These are phyloP conservation scores for Ptyas mucosa DNA, from an alignment of 2,113 vertebrate species.

Conservation along the genomic window DNA sequence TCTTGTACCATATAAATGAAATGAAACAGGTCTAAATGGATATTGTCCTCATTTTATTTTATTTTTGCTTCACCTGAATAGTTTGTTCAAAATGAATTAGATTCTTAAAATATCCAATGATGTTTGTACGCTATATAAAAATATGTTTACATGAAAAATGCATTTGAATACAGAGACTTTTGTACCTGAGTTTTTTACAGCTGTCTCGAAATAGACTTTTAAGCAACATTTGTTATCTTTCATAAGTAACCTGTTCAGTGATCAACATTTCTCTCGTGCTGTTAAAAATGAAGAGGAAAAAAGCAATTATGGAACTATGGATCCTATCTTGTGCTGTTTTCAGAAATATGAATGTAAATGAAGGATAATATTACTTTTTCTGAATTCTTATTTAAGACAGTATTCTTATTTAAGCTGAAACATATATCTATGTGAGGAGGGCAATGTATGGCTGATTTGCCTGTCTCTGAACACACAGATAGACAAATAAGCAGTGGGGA, in stretches of 20 bases:
- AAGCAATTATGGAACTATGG: constrained; percentile 15
- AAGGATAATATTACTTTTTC: background rate
- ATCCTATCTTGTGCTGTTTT: constrained; percentile 40
- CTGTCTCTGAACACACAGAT: background rate
- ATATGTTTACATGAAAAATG: constrained; percentile 63
- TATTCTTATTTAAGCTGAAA: constrained; percentile 22
- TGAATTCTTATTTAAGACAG: background rate
- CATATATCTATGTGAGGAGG: background rate
- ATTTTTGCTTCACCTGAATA: constrained; percentile 24
- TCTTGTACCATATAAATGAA: constrained; percentile 41
- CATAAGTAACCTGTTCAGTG: constrained; percentile 56
- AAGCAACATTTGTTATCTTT: constrained; percentile 51
- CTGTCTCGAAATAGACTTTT: constrained; percentile 45
- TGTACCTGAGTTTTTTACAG: constrained; percentile 66
- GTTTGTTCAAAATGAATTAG: constrained; percentile 19
- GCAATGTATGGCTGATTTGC: background rate
- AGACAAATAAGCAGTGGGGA: background rate
- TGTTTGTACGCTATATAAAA: constrained; percentile 50
- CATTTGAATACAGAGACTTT: constrained; percentile 60
- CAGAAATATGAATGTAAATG: constrained; percentile 23
- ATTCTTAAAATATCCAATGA: constrained; percentile 36
- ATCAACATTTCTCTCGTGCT: constrained; percentile 58
- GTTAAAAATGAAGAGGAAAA: constrained; percentile 16
- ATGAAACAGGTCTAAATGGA: constrained; percentile 10
- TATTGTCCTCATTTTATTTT: background rate